Evolutionary conservation across 2,888 invertebrate species (phyloP).

Genomic region (Euplexia lucipara): DNA sequence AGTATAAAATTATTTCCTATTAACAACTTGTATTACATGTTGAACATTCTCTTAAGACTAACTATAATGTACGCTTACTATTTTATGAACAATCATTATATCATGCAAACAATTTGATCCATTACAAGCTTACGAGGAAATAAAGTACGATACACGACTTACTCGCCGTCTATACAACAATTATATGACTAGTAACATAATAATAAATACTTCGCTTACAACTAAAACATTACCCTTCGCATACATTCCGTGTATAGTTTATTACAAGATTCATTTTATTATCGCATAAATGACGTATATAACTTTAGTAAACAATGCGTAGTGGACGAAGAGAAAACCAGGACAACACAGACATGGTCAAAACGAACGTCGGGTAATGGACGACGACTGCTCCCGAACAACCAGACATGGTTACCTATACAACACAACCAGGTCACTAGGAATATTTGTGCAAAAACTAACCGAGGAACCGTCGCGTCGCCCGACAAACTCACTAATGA

Average conservation of each 20-base stretch:
- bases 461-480: slow-evolving; percentile 62
- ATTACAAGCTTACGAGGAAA: slow-evolving; percentile 77
- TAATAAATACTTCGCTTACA: slow-evolving; percentile 73
- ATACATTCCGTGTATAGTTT: slow-evolving; percentile 72
- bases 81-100: slow-evolving; percentile 67
- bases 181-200: slow-evolving; percentile 65
- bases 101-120: slow-evolving; percentile 77
- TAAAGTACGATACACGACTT: slow-evolving; percentile 61
- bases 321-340: slow-evolving; percentile 73
- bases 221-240: slow-evolving; percentile 75
- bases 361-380: slow-evolving; percentile 41
- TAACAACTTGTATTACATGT: slow-evolving; percentile 76
- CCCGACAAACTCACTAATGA: slow-evolving; percentile 58
- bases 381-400: slow-evolving; percentile 42
- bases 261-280: slow-evolving; percentile 59
- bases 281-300: slow-evolving; percentile 55
- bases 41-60: slow-evolving; percentile 67
- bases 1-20: slow-evolving; percentile 80
- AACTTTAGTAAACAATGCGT: slow-evolving; percentile 55
- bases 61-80: slow-evolving; percentile 59
- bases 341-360: slow-evolving; percentile 57
- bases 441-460: slow-evolving; percentile 74
- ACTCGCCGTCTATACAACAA: slow-evolving; percentile 66
- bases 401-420: slow-evolving; percentile 45
- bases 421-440: slow-evolving; percentile 47